Conservation (phyloP, 2,888 invertebrate genomes). For the Melanophora roralis region DNA sequence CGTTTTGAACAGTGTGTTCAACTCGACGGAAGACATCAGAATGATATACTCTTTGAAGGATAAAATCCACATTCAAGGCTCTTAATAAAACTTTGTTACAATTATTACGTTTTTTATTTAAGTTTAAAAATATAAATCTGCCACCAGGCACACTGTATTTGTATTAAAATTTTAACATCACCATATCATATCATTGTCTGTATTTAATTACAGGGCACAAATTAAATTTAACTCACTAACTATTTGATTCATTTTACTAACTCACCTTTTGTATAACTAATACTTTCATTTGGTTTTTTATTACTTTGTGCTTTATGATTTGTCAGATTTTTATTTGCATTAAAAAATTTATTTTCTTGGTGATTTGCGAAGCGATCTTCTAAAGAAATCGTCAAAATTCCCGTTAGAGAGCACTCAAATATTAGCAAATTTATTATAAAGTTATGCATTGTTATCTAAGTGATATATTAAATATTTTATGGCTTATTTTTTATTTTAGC, state of each 20-base stretch:
- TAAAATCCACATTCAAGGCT: too few relatives aligned
- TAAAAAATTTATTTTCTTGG: background rate
- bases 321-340: background rate
- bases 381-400: background rate
- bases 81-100: too few relatives aligned
- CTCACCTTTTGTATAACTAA: background rate
- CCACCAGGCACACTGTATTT: too few relatives aligned
- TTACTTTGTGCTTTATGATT: background rate
- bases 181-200: too few relatives aligned
- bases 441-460: constrained; percentile 26
- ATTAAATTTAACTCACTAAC: too few relatives aligned
- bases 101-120: too few relatives aligned
- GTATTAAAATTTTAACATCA: too few relatives aligned
- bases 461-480: constrained; percentile 10
- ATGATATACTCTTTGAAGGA: too few relatives aligned
- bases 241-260: constrained; percentile 12
- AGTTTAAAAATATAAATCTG: too few relatives aligned
- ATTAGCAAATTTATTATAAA: background rate
- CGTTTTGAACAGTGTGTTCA: too few relatives aligned
- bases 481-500: background rate
- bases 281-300: background rate
- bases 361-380: background rate
- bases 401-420: background rate
- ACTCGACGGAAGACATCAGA: too few relatives aligned
- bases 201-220: too few relatives aligned